phyloP scores from a whole-genome alignment of 2,113 vertebrate genomes.

The Taxidea taxus region DNA sequence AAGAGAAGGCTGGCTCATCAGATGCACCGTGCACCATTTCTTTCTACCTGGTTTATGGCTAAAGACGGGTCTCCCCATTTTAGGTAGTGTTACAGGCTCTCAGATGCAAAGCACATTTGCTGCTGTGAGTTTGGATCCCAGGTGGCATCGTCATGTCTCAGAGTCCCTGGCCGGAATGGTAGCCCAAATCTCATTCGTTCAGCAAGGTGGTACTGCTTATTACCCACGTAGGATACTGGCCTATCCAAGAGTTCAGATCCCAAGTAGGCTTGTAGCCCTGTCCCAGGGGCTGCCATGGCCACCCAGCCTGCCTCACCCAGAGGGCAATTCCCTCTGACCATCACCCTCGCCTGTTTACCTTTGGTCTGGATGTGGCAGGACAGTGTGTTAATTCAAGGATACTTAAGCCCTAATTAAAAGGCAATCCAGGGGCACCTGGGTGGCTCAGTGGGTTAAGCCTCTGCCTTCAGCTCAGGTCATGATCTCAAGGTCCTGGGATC shows the following conservation, averaged over 20 bases:
- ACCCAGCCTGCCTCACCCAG: fast-evolving
- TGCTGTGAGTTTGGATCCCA: background rate
- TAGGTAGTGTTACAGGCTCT: background rate
- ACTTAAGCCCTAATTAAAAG: conserved; percentile 1
- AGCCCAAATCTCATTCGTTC: background rate
- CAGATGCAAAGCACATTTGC: background rate
- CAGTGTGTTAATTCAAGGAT: background rate
- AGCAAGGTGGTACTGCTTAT: background rate
- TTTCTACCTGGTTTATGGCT: background rate
- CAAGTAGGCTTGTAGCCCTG: fast-evolving
- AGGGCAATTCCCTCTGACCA: background rate
- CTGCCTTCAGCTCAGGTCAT: background rate
- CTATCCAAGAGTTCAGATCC: background rate
- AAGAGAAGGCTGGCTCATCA: background rate
- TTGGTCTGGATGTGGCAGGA: background rate
- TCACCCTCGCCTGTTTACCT: background rate
- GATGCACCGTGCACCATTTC: background rate
- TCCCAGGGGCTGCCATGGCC: background rate
- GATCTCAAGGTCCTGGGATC: background rate
- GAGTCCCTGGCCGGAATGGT: background rate
- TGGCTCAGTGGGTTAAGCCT: background rate
- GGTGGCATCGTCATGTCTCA: no score
- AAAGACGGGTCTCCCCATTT: no score
- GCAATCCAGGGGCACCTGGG: background rate
- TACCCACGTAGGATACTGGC: fast-evolving